A percentile compares a stretch with the other conserved stretches of the same genome.
phyloP scores from a whole-genome alignment of 2,797 vertebrate species.

The Tokudaia muenninki region DNA sequence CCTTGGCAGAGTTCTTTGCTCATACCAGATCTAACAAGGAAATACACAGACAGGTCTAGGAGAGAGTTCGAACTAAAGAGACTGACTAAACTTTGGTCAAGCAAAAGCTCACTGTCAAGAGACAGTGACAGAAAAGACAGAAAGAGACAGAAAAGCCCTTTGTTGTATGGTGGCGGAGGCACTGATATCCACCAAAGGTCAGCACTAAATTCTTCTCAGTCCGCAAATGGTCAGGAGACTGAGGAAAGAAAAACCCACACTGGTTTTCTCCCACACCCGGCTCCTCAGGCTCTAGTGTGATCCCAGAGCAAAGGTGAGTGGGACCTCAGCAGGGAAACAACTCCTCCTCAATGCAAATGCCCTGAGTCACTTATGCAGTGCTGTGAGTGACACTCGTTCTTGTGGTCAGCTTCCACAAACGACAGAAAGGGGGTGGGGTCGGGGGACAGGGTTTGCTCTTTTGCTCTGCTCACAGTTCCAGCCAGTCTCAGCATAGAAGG shows the following conservation, averaged over 20 bases:
- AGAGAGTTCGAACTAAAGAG: not conserved
- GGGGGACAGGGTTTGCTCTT: not conserved
- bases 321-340: not conserved
- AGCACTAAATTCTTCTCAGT: conserved; percentile 4
- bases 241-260: not conserved
- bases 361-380: not conserved
- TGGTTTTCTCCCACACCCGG: not conserved
- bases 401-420: not conserved
- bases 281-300: not conserved
- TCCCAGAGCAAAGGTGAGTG: not conserved
- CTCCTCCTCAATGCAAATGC: not conserved
- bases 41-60: not conserved
- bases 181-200: not conserved
- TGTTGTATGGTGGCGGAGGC: not conserved
- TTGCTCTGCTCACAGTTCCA: not conserved
- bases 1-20: not conserved
- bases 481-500: not conserved
- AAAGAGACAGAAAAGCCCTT: not conserved
- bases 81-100: not conserved
- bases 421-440: not conserved
- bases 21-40: not conserved
- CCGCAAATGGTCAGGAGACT: not conserved
- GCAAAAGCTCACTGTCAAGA: not conserved
- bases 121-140: no score
- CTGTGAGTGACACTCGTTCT: not conserved